A percentile compares a stretch with the other conserved stretches of the same genome.
phyloP scores from a whole-genome alignment of 1,140 invertebrate genomes.

The Hormaphis cornu region DNA sequence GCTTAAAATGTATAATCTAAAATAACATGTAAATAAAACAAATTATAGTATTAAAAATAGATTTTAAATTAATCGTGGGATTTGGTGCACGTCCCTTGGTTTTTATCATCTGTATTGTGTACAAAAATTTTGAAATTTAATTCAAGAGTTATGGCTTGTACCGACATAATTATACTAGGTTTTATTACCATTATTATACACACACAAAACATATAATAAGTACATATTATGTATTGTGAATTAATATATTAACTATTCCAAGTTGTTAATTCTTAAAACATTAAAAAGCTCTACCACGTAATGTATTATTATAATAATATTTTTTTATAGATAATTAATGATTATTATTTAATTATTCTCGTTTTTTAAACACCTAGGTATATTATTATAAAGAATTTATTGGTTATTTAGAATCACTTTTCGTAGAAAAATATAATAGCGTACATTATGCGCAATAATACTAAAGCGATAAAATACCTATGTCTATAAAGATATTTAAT shows the following conservation, averaged over 20 bases:
- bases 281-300: constrained; percentile 13
- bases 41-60: constrained; percentile 6
- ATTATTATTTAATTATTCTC: constrained; percentile 1
- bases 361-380: neutral
- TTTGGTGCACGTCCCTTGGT: neutral
- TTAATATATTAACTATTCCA: neutral
- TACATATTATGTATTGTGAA: neutral
- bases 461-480: constrained; percentile 28
- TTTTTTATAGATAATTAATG: neutral
- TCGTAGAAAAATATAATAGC: constrained; percentile 29
- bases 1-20: neutral
- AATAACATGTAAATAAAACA: neutral
- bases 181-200: neutral
- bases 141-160: neutral
- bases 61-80: neutral
- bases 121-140: neutral
- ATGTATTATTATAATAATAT: neutral
- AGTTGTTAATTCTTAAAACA: neutral
- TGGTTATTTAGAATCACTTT: constrained; percentile 24
- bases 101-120: neutral
- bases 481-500: neutral
- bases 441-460: constrained; percentile 13
- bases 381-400: constrained; percentile 14
- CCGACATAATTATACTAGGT: too few relatives aligned
- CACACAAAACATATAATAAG: neutral